Evolutionary conservation across 2,888 invertebrate genomes (phyloP).

Genomic region (Flabesymbios commensalis): DNA sequence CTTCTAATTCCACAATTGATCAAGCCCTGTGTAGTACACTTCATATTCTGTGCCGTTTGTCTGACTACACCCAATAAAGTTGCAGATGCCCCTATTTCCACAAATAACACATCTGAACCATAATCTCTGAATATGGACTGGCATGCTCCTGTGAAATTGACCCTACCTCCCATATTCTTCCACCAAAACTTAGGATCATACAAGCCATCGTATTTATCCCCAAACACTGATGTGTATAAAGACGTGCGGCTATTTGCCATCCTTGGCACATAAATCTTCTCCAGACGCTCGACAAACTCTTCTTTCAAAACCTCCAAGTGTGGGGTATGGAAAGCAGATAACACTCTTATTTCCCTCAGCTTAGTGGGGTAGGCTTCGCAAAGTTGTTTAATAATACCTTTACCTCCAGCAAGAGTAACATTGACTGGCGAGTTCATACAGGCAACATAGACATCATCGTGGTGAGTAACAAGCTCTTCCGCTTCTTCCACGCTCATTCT

Average conservation of each 20-base stretch:
- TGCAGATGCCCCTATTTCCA: slow-evolving; percentile 15
- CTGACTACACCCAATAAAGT: slow-evolving; percentile 18
- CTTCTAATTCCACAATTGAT: too few species aligned
- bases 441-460: slow-evolving; percentile 20
- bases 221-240: slow-evolving; percentile 2
- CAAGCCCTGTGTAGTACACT: too few species aligned
- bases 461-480: slow-evolving; percentile 5
- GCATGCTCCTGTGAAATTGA: slow-evolving; percentile 17
- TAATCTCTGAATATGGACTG: slow-evolving; percentile 14
- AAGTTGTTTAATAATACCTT: slow-evolving; percentile 12
- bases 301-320: slow-evolving; percentile 14
- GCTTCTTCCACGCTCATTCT: slow-evolving; percentile 15
- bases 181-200: slow-evolving; percentile 12
- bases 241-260: background rate
- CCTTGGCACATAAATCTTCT: slow-evolving; percentile 6
- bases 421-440: slow-evolving; percentile 22
- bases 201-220: background rate
- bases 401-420: slow-evolving; percentile 22
- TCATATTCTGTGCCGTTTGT: slow-evolving; percentile 5
- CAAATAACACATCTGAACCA: slow-evolving; percentile 10
- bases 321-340: slow-evolving; percentile 24
- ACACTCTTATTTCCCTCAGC: slow-evolving; percentile 21
- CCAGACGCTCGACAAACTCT: slow-evolving; percentile 12
- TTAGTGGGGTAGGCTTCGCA: slow-evolving; percentile 9
- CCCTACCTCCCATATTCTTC: slow-evolving; percentile 18